A percentile compares a stretch with the other conserved stretches of the same genome.
phyloP scores from a whole-genome alignment of 1,140 invertebrate genomes.

The Hypsibius dujardini region DNA sequence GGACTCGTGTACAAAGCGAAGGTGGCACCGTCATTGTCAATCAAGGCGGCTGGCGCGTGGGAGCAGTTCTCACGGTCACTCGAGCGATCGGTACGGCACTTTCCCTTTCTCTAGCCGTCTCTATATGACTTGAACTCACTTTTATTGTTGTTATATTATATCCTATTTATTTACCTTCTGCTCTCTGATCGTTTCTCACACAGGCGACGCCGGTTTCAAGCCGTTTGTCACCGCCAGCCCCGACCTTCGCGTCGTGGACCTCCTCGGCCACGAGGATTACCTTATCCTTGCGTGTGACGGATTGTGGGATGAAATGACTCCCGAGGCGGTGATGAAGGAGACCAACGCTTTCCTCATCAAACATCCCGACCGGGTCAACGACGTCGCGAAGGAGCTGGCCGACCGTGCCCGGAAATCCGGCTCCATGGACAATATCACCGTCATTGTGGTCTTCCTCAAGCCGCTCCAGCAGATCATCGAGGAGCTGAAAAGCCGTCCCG shows the following conservation, averaged over 20 bases:
- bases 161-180: no score
- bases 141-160: not conserved
- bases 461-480: constrained; percentile 29
- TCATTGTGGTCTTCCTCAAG: constrained; percentile 65
- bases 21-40: constrained; percentile 54
- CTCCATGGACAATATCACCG: constrained; percentile 68
- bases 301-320: constrained; percentile 66
- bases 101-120: not conserved
- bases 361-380: constrained; percentile 24
- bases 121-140: not conserved
- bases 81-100: constrained; percentile 58
- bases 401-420: constrained; percentile 51
- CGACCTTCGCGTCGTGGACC: constrained; percentile 50
- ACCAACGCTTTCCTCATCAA: constrained; percentile 22
- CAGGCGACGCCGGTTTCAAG: constrained; percentile 66
- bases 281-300: constrained; percentile 78
- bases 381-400: constrained; percentile 46
- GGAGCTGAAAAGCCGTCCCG: no score
- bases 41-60: constrained; percentile 56
- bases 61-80: constrained; percentile 64
- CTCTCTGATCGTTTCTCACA: constrained; percentile 7
- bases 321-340: constrained; percentile 38
- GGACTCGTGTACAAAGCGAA: constrained; percentile 48
- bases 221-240: constrained; percentile 64
- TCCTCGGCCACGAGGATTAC: constrained; percentile 70